Evolutionary conservation across 2,113 vertebrate genomes (phyloP), one percentile per base, ranked within the genome.

Genomic region (Parus major): DNA sequence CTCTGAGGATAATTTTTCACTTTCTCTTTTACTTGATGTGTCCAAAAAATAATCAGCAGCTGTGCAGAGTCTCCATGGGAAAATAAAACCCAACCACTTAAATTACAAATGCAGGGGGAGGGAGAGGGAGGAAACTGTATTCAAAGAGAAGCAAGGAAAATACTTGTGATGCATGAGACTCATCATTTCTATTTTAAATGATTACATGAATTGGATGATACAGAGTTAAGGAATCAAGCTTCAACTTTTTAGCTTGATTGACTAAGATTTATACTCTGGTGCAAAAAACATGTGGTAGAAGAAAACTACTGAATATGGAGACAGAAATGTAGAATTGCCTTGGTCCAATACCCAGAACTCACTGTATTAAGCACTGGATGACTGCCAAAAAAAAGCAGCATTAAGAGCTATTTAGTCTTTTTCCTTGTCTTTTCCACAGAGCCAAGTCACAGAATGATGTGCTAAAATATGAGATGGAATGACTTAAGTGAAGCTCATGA

Each of bases 41-140:
- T 93, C 82, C 64, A 86, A 79, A 91, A 91, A 50, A 35, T 57
- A 91, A 87, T 90, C 53, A 65, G 65, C 87, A 96, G 86, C 94
- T 95, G 93, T 95, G 35, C 78, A 69, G 41, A 86, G 15, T 79
- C 83, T 91, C 91, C 55, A 57, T 65, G 73, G 83, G 88, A 29
- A 44, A 44, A 44, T 79, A 46, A 61, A 71, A 25, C 5, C 23
- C 46, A 79, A 65, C 14, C 15, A 15, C 29, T 78, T 78, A 49
- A 88, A 82, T 76, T 90, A 75, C 46, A 86, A 88, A 44, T 36
- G 31, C 1, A 0, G 24, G 10, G 24, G 39, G 5, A 31, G 35
- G 61, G 53, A 36, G 42, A 56, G 64, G 36, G 33, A 46, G 33
- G 63, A 69, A 60, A 28, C 27, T 23, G 27, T 33, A 18, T 64